Evolutionary conservation across 92 coral and sea anemone genomes (phyloP).

Genomic region (Pocillopora meandrina): DNA sequence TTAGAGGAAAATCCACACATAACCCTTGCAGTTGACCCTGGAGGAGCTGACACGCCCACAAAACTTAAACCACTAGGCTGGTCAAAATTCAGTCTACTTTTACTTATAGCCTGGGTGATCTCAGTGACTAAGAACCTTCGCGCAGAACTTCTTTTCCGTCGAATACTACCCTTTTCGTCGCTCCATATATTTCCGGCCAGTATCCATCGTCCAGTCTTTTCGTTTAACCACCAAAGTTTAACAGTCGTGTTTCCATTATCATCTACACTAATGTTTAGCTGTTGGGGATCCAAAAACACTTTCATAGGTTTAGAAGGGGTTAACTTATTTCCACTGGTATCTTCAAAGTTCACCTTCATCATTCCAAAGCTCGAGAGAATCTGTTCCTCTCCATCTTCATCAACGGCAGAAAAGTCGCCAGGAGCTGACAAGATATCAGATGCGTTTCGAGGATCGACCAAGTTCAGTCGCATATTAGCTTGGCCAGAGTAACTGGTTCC

Average conservation of each 20-base stretch:
- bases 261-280: conserved; percentile 34
- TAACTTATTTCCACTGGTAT: conserved; percentile 43
- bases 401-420: conserved; percentile 65
- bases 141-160: background rate
- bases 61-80: background rate
- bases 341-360: conserved; percentile 58
- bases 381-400: conserved; percentile 59
- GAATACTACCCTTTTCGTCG: background rate
- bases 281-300: conserved; percentile 52
- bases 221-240: conserved; percentile 67
- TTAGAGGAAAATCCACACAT: background rate
- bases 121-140: conserved; percentile 12
- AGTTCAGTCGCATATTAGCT: conserved; percentile 39
- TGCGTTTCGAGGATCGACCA: conserved; percentile 55
- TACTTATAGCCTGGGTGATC: background rate
- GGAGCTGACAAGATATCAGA: conserved; percentile 63
- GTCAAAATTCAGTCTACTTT: background rate
- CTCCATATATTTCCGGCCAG: background rate
- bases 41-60: background rate
- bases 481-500: conserved; percentile 58
- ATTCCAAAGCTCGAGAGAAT: conserved; percentile 60
- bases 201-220: conserved; percentile 62
- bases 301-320: conserved; percentile 41
- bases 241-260: conserved; percentile 29
- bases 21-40: background rate